A percentile compares a stretch with the other conserved stretches of the same genome.
Conservation (phyloP, 2,888 invertebrate genomes). For the Seira ritae region DNA sequence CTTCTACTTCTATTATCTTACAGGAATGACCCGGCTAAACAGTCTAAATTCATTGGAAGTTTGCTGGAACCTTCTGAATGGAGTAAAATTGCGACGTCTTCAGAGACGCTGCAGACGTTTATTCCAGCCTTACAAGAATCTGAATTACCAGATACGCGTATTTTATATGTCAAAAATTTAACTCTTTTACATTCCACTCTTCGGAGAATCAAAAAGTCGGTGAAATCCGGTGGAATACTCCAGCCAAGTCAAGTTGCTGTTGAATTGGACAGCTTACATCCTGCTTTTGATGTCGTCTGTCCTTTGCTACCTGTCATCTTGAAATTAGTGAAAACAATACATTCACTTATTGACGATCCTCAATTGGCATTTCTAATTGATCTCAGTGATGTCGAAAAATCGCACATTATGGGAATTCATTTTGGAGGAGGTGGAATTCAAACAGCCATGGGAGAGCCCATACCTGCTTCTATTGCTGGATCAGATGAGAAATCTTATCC, state of each 20-base stretch:
- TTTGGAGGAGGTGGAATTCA: slow-evolving; percentile 27
- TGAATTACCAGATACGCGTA: slow-evolving; percentile 59
- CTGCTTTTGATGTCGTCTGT: slow-evolving; percentile 62
- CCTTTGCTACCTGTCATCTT: slow-evolving; percentile 68
- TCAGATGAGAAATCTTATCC: slow-evolving; percentile 55
- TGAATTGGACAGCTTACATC: slow-evolving; percentile 43
- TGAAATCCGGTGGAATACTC: slow-evolving; percentile 32
- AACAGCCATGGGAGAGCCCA: slow-evolving; percentile 38
- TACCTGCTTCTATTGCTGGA: slow-evolving; percentile 35
- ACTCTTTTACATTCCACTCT: slow-evolving; percentile 55
- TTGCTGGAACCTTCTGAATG: slow-evolving; percentile 65
- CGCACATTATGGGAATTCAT: slow-evolving; percentile 65
- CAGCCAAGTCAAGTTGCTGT: slow-evolving; percentile 22
- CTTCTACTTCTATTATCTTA: neutral
- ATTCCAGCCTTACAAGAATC: slow-evolving; percentile 49
- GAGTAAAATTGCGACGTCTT: slow-evolving; percentile 62
- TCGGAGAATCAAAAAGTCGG: slow-evolving; percentile 58
- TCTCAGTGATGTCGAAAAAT: slow-evolving; percentile 64
- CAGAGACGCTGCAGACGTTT: slow-evolving; percentile 55
- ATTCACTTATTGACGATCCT: slow-evolving; percentile 66
- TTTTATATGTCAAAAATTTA: slow-evolving; percentile 62
- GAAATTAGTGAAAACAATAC: slow-evolving; percentile 66
- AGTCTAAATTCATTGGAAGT: slow-evolving; percentile 65
- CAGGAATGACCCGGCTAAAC: slow-evolving; percentile 67
- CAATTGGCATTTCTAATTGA: slow-evolving; percentile 53